Base-by-base conservation (phyloP, 2,797 vertebrate genomes). In the Acipenser transmontanus region DNA sequence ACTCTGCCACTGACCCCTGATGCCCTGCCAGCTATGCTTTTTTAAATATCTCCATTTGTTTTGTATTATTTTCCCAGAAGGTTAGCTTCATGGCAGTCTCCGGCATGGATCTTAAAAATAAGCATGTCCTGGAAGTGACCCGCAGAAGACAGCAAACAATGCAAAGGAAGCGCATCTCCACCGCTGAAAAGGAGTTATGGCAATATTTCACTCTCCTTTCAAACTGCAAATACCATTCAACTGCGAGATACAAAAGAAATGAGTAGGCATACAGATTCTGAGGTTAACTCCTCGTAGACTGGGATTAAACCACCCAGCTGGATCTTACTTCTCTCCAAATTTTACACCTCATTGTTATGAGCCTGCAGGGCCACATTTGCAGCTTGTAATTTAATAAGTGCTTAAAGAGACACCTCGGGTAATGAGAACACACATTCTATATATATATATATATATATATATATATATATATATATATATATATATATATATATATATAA, bases 51-150 rank as follows among this genome's bases (percentile, higher is more conserved):
- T 61, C 56, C 54, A 61, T 34, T 51, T 14, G 50, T 61, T 13
- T 62, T 11, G 47, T 60, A 69, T n/a, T 12, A 51, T n/a, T 13
- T 65, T 62, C 6, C 12, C 12, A 63, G 51, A 7, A 47, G 59
- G 51, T 54, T 12, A 48, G 34, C 49, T 4, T 4, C 34, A 34
- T 34, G 52, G 10, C 50, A 56, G 11, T 69, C 12, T 8, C 47
- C 34, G 52, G 48, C 47, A 50, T 50, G 54, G 34, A 34, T 34
- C 34, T 34, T 57, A 49, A 50, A 52, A 50, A 60, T 48, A 52
- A 49, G 20, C 50, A 14, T 47, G 20, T 50, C 59, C 7, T 65
- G 63, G 50, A 62, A 47, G 47, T 52, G 11, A 49, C 34, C 64
- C 34, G 49, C 14, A 49, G 9, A 49, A 52, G 50, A 56, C 12